Conservation (phyloP, 2,113 vertebrate genomes). For the Oceanodroma tethys region DNA sequence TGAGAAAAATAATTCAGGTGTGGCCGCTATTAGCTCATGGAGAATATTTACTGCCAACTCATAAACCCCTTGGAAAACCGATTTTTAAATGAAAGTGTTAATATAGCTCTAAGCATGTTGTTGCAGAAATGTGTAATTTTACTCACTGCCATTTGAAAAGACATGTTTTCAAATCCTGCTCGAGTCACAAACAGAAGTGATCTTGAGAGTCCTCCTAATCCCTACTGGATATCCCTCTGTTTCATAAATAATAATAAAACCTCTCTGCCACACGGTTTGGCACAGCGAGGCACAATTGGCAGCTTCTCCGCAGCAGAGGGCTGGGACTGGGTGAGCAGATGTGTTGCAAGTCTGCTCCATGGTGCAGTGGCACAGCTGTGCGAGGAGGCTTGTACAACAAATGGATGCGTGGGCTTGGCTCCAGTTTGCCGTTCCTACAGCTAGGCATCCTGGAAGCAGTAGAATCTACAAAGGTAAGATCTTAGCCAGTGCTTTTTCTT, state of each 20-base stretch:
- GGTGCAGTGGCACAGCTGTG: background rate
- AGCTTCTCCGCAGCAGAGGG: background rate
- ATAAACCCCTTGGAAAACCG: background rate
- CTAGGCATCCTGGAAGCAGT: background rate
- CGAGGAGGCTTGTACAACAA: background rate
- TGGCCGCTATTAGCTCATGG: background rate
- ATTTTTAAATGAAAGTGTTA: background rate
- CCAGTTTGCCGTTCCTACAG: background rate
- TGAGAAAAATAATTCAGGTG: background rate
- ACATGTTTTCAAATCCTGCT: background rate
- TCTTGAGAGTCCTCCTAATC: background rate
- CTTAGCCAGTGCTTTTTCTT: background rate
- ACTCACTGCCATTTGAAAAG: background rate
- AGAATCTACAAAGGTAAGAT: background rate
- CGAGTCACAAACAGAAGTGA: background rate
- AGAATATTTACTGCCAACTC: background rate
- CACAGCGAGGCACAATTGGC: background rate
- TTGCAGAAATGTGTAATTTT: background rate
- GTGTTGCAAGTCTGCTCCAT: background rate
- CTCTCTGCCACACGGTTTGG: background rate
- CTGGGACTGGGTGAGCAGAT: background rate
- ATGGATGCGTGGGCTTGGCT: background rate
- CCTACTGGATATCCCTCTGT: background rate
- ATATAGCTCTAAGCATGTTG: fast-evolving
- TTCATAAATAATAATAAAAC: background rate